Percentiles rank a stretch among this genome's conserved stretches.
Conservation (phyloP, 2,888 invertebrate genomes). For the Drosophila mettleri region DNA sequence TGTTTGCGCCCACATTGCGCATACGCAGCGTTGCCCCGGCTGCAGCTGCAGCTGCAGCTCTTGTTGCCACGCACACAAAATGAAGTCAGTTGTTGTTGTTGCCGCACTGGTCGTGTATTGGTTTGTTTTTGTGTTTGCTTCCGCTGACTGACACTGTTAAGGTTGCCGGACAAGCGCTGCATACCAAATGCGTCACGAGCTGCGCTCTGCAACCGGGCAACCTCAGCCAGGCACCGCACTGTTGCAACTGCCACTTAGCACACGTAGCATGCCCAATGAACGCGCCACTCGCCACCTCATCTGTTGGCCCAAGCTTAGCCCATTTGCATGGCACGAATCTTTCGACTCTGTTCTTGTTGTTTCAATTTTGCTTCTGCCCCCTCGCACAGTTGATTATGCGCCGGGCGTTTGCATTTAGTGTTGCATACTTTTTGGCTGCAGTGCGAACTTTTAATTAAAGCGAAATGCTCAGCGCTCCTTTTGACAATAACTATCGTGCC, state of each 20-base stretch:
- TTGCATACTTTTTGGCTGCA: constrained; percentile 50
- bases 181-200: constrained; percentile 62
- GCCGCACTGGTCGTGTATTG: constrained; percentile 16
- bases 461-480: background rate
- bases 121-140: constrained; percentile 43
- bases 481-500: constrained; percentile 1
- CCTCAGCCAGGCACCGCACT: constrained; percentile 16
- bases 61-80: constrained; percentile 18
- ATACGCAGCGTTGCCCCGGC: constrained; percentile 54
- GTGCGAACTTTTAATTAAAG: constrained; percentile 4
- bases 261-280: constrained; percentile 57
- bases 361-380: constrained; percentile 2
- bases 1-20: constrained; percentile 31
- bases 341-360: background rate
- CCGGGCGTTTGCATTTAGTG: constrained; percentile 4
- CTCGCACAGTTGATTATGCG: background rate
- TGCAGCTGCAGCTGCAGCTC: constrained; percentile 41
- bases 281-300: background rate
- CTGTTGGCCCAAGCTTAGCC: background rate
- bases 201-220: constrained; percentile 5
- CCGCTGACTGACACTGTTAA: constrained; percentile 59
- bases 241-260: constrained; percentile 55
- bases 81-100: background rate
- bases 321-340: constrained; percentile 15
- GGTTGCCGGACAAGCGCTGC: constrained; percentile 68